Evolutionary conservation across 1,140 invertebrate genomes (phyloP).

Genomic region (Linepithema humile): DNA sequence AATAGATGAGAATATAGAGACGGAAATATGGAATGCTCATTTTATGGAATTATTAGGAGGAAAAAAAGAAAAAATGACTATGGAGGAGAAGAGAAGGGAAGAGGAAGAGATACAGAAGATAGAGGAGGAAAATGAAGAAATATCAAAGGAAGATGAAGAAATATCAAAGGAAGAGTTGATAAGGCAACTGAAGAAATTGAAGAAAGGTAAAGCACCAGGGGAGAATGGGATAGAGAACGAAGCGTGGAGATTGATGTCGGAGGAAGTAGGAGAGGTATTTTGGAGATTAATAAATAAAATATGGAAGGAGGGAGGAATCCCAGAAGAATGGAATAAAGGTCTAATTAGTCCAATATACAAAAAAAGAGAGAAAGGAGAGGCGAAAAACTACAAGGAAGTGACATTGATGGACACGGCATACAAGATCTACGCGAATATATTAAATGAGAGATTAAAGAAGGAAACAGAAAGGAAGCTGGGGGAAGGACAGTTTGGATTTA

Average conservation of each 20-base stretch:
- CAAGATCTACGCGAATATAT: neutral
- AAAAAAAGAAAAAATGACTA: neutral
- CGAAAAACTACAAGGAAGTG: neutral
- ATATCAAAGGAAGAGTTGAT: neutral
- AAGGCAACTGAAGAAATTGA: neutral
- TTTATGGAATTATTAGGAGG: conserved; percentile 8
- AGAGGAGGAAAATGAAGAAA: neutral
- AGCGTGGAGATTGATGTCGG: neutral
- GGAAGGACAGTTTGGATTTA: too few species aligned
- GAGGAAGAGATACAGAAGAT: neutral
- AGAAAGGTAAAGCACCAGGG: neutral
- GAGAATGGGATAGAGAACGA: neutral
- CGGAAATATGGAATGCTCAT: conserved; percentile 3
- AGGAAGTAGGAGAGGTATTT: neutral
- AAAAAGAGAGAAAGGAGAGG: neutral
- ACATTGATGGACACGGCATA: neutral
- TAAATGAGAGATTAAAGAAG: neutral
- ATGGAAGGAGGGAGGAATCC: neutral
- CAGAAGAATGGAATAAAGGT: conserved; percentile 8
- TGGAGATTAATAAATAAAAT: conserved; percentile 4
- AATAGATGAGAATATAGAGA: neutral
- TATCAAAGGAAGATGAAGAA: neutral
- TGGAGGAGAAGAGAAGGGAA: neutral
- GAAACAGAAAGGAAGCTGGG: neutral
- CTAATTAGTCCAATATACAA: conserved; percentile 43